Conservation (phyloP, 2,113 vertebrate genomes). For the Xerus inauris region DNA sequence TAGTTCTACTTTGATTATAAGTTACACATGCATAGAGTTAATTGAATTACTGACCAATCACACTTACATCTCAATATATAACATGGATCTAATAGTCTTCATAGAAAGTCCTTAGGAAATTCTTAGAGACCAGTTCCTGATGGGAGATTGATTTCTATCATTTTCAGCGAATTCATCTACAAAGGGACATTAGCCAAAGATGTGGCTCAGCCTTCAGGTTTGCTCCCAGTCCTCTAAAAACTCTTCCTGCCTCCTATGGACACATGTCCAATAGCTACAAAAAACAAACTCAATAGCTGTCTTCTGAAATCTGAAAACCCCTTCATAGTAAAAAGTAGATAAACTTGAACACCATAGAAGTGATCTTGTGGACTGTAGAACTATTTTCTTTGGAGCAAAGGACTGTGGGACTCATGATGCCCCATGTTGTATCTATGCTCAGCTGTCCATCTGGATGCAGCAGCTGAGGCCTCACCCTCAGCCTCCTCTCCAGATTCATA, state of each 20-base stretch:
- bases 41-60: not conserved
- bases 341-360: not conserved
- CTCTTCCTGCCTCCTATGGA: not conserved
- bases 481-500: constrained; percentile 82
- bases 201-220: not conserved
- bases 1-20: not conserved
- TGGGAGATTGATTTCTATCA: not conserved
- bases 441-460: constrained; percentile 72
- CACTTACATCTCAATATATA: not conserved
- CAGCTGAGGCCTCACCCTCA: constrained; percentile 50
- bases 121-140: not conserved
- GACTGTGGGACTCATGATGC: constrained; percentile 53
- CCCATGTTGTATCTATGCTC: constrained; percentile 59
- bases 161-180: not conserved
- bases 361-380: too few species aligned
- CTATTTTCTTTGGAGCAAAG: constrained; percentile 78
- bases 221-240: not conserved
- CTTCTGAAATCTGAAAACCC: constrained; percentile 27
- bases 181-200: not conserved
- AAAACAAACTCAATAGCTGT: constrained; percentile 48
- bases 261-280: not conserved
- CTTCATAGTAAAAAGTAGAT: not conserved
- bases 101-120: not conserved
- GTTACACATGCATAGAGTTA: not conserved
- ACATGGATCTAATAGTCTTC: not conserved